These are phyloP conservation scores for Oenanthe oenanthe DNA, from an alignment of 2,113 vertebrate species.

Conservation along the genomic window DNA sequence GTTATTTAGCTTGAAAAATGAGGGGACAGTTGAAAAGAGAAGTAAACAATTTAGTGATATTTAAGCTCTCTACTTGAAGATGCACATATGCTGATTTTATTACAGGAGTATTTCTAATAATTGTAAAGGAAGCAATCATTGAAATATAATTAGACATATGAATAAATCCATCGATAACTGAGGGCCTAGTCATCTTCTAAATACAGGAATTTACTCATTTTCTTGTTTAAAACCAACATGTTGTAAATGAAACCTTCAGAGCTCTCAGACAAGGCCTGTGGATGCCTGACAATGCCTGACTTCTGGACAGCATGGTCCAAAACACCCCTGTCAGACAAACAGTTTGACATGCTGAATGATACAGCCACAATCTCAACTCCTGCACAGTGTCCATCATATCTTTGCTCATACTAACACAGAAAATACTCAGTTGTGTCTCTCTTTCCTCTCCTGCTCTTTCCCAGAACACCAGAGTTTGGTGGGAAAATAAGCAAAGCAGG, in stretches of 20 bases:
- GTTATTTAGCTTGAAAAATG: not conserved
- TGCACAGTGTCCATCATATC: not conserved
- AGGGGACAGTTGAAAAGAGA: not conserved
- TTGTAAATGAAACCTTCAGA: slow-evolving; percentile 5
- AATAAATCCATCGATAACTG: not conserved
- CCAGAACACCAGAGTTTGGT: not conserved
- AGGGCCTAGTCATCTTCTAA: slow-evolving; percentile 1
- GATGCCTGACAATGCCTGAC: not conserved
- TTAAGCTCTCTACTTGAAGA: not conserved
- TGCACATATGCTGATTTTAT: not conserved
- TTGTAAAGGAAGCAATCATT: not conserved
- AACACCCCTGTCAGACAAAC: not conserved
- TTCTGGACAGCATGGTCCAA: not conserved
- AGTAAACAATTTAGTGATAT: not conserved
- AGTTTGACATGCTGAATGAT: not conserved
- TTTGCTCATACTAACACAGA: not conserved
- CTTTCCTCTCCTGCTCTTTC: not conserved
- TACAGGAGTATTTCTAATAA: not conserved
- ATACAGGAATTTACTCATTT: not conserved
- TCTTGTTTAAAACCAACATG: not conserved
- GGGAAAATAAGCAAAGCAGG: not conserved
- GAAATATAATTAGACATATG: not conserved
- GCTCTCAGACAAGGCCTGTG: not conserved
- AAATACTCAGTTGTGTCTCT: not conserved
- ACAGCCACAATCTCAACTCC: rapidly evolving